Percentiles rank a stretch among this genome's conserved stretches.
phyloP scores from a whole-genome alignment of 2,113 vertebrate species.

The Thamnaconus septentrionalis region DNA sequence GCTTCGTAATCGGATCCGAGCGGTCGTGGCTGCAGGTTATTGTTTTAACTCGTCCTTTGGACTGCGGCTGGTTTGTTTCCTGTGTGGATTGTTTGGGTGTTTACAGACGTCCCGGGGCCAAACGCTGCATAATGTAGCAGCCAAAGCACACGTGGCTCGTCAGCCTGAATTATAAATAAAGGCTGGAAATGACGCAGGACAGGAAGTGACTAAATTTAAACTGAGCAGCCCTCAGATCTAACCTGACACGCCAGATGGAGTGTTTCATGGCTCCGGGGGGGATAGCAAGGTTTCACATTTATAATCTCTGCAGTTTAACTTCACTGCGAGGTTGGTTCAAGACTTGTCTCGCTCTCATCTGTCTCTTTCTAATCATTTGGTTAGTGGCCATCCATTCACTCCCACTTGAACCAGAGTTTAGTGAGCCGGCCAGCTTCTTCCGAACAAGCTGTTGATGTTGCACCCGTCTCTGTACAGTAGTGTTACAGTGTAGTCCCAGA shows the following conservation, averaged over 20 bases:
- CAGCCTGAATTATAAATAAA: slow-evolving; percentile 17
- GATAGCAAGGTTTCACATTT: background rate
- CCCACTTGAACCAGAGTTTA: too few relatives aligned
- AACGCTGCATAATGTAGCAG: slow-evolving; percentile 23
- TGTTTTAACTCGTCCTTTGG: background rate
- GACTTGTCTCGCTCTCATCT: too few relatives aligned
- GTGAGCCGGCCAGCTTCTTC: too few relatives aligned
- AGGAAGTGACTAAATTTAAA: slow-evolving; percentile 47
- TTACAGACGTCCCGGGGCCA: slow-evolving; percentile 7
- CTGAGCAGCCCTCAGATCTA: background rate
- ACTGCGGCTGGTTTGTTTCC: background rate
- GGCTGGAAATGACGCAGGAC: slow-evolving; percentile 33
- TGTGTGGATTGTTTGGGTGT: slow-evolving; percentile 2
- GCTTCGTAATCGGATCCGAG: too few relatives aligned
- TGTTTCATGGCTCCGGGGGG: slow-evolving; percentile 13
- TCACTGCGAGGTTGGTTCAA: too few relatives aligned
- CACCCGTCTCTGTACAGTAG: too few relatives aligned
- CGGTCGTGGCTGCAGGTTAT: too few relatives aligned
- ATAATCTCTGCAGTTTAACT: too few relatives aligned
- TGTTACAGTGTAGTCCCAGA: too few relatives aligned
- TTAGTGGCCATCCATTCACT: too few relatives aligned
- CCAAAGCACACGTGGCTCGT: slow-evolving; percentile 19
- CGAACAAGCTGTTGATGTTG: too few relatives aligned
- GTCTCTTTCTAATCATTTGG: too few relatives aligned
- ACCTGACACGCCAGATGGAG: slow-evolving; percentile 1